phyloP scores from a whole-genome alignment of 1,140 invertebrate genomes.

The Paraescarpia echinospica region DNA sequence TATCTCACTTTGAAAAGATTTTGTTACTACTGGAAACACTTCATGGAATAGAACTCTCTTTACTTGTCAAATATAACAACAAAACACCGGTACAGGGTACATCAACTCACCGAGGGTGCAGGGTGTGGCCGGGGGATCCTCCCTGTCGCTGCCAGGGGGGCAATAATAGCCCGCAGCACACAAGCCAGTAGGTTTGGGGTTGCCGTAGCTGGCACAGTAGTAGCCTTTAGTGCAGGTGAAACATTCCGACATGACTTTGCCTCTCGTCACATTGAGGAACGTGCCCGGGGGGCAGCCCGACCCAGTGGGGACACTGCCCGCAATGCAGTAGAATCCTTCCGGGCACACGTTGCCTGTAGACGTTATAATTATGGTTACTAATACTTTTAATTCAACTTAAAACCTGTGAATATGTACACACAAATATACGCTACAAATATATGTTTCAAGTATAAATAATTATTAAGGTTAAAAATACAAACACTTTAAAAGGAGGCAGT shows the following conservation, averaged over 20 bases:
- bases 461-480: too few relatives aligned
- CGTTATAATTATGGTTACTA: not conserved
- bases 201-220: conserved; percentile 49
- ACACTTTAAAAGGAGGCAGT: too few relatives aligned
- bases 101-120: conserved; percentile 11
- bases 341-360: conserved; percentile 45
- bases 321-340: conserved; percentile 45
- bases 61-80: not conserved
- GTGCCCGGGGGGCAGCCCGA: conserved; percentile 48
- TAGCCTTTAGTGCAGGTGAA: conserved; percentile 42
- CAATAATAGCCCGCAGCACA: conserved; percentile 51
- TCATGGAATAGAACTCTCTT: not conserved
- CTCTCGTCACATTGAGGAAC: conserved; percentile 41
- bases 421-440: not conserved
- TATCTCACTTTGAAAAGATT: too few relatives aligned
- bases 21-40: too few relatives aligned
- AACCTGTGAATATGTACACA: too few relatives aligned
- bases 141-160: conserved; percentile 43
- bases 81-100: not conserved
- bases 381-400: too few relatives aligned
- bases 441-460: not conserved
- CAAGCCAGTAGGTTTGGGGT: conserved; percentile 35
- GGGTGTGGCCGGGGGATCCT: conserved; percentile 43
- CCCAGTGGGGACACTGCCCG: conserved; percentile 42
- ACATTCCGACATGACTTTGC: conserved; percentile 46